Percentiles rank a stretch among this genome's conserved stretches.
Conservation (phyloP, 37 sponge, comb jelly and placozoan genomes). For the Crambe crambe region DNA sequence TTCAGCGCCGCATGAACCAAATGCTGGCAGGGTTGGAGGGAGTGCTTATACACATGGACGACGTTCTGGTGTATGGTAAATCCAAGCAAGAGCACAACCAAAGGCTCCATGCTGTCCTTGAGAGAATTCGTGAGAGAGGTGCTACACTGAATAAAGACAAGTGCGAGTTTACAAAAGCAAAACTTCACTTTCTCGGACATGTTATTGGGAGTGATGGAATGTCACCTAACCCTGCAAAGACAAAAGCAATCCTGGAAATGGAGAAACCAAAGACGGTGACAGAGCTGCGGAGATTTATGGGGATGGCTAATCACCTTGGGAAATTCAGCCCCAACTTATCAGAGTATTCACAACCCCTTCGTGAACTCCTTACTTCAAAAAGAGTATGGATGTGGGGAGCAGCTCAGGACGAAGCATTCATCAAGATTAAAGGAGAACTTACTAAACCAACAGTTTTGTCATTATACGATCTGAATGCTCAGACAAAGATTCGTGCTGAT, state of each 20-base stretch:
- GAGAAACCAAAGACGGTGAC: constrained; percentile 9
- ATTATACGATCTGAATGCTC: no score
- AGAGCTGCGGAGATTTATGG: constrained; percentile 45
- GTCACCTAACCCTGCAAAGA: constrained; percentile 46
- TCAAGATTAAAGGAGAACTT: no score
- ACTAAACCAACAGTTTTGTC: no score
- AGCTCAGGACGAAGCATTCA: no score
- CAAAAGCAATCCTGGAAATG: constrained; percentile 33
- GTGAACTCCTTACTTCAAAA: constrained; percentile 55
- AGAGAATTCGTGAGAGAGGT: constrained; percentile 26
- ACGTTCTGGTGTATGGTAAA: constrained; percentile 33
- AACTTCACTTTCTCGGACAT: constrained; percentile 37
- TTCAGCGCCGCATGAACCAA: constrained; percentile 29
- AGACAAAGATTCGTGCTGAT: no score
- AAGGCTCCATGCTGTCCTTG: constrained; percentile 30
- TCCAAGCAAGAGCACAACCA: constrained; percentile 43
- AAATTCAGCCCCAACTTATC: constrained; percentile 43
- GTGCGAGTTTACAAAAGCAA: constrained; percentile 30
- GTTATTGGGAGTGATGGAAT: constrained; percentile 33
- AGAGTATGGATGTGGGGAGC: no score
- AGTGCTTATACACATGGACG: constrained; percentile 42
- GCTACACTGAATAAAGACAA: constrained; percentile 45
- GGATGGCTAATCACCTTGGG: constrained; percentile 53
- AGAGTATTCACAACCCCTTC: constrained; percentile 32
- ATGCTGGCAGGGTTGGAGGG: constrained; percentile 44